phyloP scores from a whole-genome alignment of 2,888 invertebrate species.

The Pollenia labialis region DNA sequence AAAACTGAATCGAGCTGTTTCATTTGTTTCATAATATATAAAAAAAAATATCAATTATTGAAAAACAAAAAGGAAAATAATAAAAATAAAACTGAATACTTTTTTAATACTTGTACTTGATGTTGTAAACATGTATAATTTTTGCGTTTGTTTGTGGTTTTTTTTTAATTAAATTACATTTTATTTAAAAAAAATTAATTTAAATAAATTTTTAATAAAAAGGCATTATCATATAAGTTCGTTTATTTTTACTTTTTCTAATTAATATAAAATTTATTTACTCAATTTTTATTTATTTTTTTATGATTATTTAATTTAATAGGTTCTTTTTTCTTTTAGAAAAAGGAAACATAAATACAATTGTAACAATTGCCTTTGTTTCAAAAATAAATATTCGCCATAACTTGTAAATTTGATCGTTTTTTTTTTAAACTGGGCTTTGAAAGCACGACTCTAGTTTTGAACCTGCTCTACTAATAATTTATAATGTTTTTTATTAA shows the following conservation, averaged over 20 bases:
- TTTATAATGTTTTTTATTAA: constrained; percentile 14
- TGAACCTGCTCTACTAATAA: constrained; percentile 66
- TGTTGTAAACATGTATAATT: constrained; percentile 52
- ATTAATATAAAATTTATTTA: constrained; percentile 31
- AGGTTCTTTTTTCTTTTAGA: constrained; percentile 29
- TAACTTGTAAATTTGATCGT: constrained; percentile 41
- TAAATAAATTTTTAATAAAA: constrained; percentile 71
- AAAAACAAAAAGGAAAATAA: neutral
- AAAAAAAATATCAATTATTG: constrained; percentile 8
- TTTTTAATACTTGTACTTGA: constrained; percentile 71
- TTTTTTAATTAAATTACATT: constrained; percentile 42
- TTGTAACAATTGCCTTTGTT: constrained; percentile 51
- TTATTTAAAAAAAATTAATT: constrained; percentile 67
- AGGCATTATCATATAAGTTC: constrained; percentile 71
- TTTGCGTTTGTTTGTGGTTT: constrained; percentile 18
- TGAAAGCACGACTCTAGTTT: constrained; percentile 72
- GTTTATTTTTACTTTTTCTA: constrained; percentile 39
- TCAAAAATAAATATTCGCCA: constrained; percentile 49
- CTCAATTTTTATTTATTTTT: constrained; percentile 13
- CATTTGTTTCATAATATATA: neutral
- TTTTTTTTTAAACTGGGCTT: constrained; percentile 44
- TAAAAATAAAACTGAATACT: constrained; percentile 65
- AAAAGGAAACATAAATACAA: constrained; percentile 31
- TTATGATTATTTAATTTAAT: constrained; percentile 24
- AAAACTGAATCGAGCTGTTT: constrained; percentile 70